Evolutionary conservation across 2,797 vertebrate species (phyloP).

Genomic region (Cyprinodon diabolis): DNA sequence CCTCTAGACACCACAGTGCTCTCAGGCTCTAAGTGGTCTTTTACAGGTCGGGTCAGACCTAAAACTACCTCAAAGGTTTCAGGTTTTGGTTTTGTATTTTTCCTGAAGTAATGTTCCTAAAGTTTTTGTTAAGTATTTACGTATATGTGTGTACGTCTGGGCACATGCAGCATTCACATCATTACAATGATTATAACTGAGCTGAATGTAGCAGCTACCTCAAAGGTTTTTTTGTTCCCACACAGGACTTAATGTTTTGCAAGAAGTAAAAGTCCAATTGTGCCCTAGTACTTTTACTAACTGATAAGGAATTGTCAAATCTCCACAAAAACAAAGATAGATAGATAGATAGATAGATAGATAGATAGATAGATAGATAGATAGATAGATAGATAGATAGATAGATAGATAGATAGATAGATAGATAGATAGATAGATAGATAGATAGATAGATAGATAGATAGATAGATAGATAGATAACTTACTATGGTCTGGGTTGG

Average conservation of each 20-base stretch:
- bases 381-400: too few relatives aligned
- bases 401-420: too few relatives aligned
- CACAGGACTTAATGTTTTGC: conserved; percentile 43
- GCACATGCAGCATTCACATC: too few relatives aligned
- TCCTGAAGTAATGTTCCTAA: neutral
- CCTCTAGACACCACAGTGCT: neutral
- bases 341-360: too few relatives aligned
- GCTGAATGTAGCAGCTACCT: too few relatives aligned
- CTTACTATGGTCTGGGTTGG: conserved; percentile 93
- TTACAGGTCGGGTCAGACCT: conserved; percentile 5
- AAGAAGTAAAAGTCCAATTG: conserved; percentile 20
- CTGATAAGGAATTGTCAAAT: neutral
- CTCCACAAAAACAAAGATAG: too few relatives aligned
- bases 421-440: too few relatives aligned
- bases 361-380: too few relatives aligned
- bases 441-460: too few relatives aligned
- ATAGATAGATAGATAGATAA: conserved; percentile 9
- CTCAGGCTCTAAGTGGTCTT: neutral
- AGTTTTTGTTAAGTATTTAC: too few relatives aligned
- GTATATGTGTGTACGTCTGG: too few relatives aligned
- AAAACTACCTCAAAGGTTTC: conserved; percentile 10
- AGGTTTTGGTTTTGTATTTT: conserved; percentile 10
- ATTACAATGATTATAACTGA: too few relatives aligned
- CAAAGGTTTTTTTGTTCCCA: conserved; percentile 5
- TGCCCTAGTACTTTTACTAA: neutral